These are phyloP conservation scores for Siniperca scherzeri DNA, from an alignment of 2,797 vertebrate species.

Conservation along the genomic window DNA sequence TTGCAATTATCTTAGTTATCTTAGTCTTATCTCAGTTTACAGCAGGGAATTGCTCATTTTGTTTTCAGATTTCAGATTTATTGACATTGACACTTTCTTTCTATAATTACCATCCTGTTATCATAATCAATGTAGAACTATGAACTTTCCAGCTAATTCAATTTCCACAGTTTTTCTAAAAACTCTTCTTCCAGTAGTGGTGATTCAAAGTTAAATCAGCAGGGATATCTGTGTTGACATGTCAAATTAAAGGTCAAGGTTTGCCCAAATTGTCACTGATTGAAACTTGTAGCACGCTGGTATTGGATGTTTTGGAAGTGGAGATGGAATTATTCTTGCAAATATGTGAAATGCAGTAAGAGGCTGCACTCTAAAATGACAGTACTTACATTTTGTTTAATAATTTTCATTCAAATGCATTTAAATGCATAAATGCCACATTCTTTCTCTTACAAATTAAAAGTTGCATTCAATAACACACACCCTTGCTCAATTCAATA, in stretches of 20 bases:
- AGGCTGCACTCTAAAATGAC: too few relatives aligned
- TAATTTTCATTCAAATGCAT: too few relatives aligned
- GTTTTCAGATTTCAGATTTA: neutral
- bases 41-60: neutral
- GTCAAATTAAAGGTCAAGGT: conserved; percentile 34
- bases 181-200: neutral
- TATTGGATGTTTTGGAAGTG: neutral
- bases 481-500: neutral
- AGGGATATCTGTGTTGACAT: conserved; percentile 1
- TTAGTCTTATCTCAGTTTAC: too few relatives aligned
- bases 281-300: neutral
- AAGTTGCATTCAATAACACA: neutral
- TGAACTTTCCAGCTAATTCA: neutral
- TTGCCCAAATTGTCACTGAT: neutral
- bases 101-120: neutral
- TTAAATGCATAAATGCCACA: neutral
- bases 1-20: neutral
- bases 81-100: neutral
- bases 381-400: neutral
- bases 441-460: neutral
- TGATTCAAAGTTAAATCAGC: conserved; percentile 17
- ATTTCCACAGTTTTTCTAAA: neutral
- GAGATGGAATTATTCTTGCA: neutral
- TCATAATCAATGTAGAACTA: neutral
- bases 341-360: neutral